These are phyloP conservation scores for Porites evermanni DNA, from an alignment of 92 coral and sea anemone species.

Conservation along the genomic window DNA sequence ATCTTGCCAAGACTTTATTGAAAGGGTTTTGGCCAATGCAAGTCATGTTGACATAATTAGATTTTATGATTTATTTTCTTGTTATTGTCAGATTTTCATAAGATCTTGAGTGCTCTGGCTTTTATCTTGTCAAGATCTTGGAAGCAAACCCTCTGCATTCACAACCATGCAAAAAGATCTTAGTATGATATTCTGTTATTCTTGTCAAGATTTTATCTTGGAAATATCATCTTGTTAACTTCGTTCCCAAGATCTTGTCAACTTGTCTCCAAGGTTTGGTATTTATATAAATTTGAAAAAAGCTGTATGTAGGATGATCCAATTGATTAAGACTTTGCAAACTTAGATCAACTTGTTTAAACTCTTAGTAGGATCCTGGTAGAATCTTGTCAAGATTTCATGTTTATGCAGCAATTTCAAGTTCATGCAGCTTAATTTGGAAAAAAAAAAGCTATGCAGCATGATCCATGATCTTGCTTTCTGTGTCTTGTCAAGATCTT, in stretches of 20 bases:
- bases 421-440: background rate
- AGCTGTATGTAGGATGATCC: background rate
- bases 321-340: background rate
- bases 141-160: background rate
- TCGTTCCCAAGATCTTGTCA: conserved; percentile 12
- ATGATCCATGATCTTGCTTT: background rate
- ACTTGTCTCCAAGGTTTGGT: background rate
- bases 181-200: background rate
- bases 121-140: conserved; percentile 19
- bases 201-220: background rate
- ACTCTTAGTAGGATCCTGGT: too few species aligned
- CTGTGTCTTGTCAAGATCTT: too few species aligned
- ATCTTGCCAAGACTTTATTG: too few species aligned
- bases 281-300: background rate
- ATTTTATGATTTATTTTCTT: too few species aligned
- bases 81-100: too few species aligned
- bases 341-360: too few species aligned
- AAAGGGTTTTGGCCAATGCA: too few species aligned
- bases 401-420: too few species aligned
- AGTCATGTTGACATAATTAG: too few species aligned
- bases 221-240: background rate
- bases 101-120: background rate
- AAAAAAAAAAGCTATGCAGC: background rate
- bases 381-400: too few species aligned
- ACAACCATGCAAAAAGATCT: conserved; percentile 3